These are phyloP conservation scores for Cyprinodon brontotheroides DNA, from an alignment of 2,113 vertebrate genomes.

Conservation along the genomic window DNA sequence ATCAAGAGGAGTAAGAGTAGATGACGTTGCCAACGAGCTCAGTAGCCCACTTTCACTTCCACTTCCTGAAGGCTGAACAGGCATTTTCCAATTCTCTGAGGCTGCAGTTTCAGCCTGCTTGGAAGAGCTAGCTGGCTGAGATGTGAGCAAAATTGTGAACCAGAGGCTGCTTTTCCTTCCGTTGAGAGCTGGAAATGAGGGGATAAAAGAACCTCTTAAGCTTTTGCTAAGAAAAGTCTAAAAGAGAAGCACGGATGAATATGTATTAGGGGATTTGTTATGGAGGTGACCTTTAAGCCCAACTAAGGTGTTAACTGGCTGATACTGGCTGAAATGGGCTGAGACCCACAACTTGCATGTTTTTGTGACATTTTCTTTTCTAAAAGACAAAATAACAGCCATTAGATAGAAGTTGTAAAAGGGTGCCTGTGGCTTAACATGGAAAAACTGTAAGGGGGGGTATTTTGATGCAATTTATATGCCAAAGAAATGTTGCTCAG, in stretches of 20 bases:
- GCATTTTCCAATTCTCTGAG: conserved; percentile 25
- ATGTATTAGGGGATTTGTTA: conserved; percentile 60
- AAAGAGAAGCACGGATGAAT: conserved; percentile 49
- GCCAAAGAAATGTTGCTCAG: not conserved
- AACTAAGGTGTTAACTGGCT: conserved; percentile 56
- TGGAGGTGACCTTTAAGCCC: conserved; percentile 64
- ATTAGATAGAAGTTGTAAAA: not conserved
- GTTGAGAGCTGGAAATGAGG: conserved; percentile 36
- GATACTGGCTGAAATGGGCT: conserved; percentile 37
- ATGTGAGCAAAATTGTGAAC: conserved; percentile 33
- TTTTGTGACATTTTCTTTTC: conserved; percentile 41
- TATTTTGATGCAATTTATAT: conserved; percentile 1
- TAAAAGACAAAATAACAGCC: conserved; percentile 13
- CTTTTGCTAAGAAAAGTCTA: conserved; percentile 37
- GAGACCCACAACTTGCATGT: not conserved
- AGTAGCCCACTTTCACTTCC: conserved; percentile 20
- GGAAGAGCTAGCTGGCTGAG: conserved; percentile 21
- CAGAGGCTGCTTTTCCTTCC: conserved; percentile 39
- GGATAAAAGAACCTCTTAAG: conserved; percentile 59
- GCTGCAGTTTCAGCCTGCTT: conserved; percentile 40
- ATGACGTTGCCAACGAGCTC: conserved; percentile 28
- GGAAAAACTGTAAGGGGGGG: not conserved
- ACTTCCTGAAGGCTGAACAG: conserved; percentile 46
- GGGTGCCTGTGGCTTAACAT: not conserved
- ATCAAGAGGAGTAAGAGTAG: conserved; percentile 33